These are phyloP conservation scores for Morelia viridis DNA, from an alignment of 2,797 vertebrate species.

Conservation along the genomic window DNA sequence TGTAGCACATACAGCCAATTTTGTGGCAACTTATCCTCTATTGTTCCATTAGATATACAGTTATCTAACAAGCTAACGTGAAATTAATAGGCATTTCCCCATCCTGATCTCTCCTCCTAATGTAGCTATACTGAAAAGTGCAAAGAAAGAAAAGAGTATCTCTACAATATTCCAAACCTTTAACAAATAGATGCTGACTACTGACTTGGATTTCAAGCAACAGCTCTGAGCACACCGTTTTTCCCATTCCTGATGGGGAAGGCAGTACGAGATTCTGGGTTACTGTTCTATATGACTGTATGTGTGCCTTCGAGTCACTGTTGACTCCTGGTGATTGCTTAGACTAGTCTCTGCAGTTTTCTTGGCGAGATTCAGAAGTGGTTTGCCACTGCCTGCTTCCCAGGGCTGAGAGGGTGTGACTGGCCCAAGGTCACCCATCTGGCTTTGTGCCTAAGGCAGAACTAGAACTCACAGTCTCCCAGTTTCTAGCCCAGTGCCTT, in stretches of 20 bases:
- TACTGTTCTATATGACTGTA: neutral
- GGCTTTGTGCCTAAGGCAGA: neutral
- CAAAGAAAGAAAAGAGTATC: neutral
- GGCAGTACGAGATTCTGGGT: neutral
- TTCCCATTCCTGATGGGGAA: neutral
- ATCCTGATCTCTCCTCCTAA: neutral
- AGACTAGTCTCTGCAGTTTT: neutral
- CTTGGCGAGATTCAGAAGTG: neutral
- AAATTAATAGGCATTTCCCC: neutral
- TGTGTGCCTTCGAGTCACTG: neutral
- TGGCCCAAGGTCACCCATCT: neutral
- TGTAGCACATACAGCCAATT: neutral
- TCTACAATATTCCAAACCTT: neutral
- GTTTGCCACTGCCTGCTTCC: neutral
- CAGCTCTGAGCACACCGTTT: neutral
- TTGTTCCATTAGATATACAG: neutral
- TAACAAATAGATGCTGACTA: neutral
- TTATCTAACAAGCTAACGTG: neutral
- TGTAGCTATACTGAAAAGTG: neutral
- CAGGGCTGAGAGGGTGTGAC: neutral
- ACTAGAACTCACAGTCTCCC: neutral
- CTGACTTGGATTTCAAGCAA: neutral
- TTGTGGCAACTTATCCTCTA: neutral
- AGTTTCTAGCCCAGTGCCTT: neutral
- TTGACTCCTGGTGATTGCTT: neutral